Conservation (phyloP, 2,113 vertebrate genomes). For the Myrmophylax atrothorax region DNA sequence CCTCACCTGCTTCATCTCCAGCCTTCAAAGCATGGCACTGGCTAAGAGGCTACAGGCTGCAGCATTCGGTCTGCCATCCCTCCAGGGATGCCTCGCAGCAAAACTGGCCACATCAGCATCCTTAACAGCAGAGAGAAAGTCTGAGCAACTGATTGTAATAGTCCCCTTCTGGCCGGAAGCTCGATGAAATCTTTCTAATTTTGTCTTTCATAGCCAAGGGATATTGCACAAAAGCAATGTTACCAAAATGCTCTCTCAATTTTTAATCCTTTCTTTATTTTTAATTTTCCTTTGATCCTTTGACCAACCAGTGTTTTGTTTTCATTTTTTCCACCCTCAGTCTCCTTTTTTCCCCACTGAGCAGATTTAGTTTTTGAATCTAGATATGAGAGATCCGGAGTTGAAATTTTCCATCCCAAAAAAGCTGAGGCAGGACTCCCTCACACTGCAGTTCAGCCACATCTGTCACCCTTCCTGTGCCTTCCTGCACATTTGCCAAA, state of each 20-base stretch:
- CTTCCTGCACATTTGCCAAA: not conserved
- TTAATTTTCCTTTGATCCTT: not conserved
- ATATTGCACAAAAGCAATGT: not conserved
- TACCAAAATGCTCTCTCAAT: not conserved
- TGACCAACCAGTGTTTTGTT: not conserved
- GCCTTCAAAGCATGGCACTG: accelerated
- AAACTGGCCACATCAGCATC: constrained; percentile 4
- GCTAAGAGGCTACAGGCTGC: accelerated
- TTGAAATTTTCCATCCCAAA: not conserved
- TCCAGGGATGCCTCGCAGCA: not conserved
- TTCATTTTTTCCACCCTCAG: not conserved
- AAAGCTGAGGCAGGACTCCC: not conserved
- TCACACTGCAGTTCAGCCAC: accelerated
- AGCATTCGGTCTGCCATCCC: not conserved
- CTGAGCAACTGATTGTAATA: not conserved
- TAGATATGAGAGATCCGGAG: not conserved
- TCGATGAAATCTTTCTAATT: not conserved
- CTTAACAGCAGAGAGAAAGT: not conserved
- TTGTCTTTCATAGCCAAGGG: not conserved
- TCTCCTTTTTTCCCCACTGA: not conserved
- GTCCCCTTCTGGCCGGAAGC: not conserved
- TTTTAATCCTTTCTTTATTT: not conserved
- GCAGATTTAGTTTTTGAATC: not conserved
- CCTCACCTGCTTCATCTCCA: not conserved
- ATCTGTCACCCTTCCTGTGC: accelerated